Evolutionary conservation across 2,888 invertebrate genomes (phyloP).

Genomic region (Nymphalis urticae): DNA sequence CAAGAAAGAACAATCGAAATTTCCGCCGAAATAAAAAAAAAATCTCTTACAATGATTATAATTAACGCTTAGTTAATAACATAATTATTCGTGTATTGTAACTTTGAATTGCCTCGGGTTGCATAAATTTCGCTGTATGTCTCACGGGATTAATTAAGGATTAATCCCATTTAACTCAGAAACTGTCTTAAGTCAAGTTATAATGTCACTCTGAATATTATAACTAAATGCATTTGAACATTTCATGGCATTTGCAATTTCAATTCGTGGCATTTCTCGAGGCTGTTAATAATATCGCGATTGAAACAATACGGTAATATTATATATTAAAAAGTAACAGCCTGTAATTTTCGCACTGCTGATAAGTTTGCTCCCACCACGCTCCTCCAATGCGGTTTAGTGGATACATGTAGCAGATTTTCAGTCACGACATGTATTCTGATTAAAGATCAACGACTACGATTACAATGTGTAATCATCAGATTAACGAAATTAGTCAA

Average conservation of each 20-base stretch:
- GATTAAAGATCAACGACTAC: no score
- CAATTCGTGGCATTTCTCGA: not conserved
- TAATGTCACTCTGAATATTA: constrained; percentile 16
- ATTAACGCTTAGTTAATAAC: not conserved
- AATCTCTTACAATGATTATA: not conserved
- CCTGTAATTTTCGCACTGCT: no score
- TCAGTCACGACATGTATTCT: no score
- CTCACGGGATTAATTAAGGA: constrained; percentile 18
- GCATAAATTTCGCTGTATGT: constrained; percentile 20
- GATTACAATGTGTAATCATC: no score
- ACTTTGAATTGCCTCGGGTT: constrained; percentile 11
- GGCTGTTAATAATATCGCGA: not conserved
- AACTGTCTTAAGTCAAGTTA: constrained; percentile 18
- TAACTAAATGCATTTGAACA: constrained; percentile 3
- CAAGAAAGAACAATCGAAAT: no score
- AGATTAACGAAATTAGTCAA: no score
- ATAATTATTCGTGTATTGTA: not conserved
- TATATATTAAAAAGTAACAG: no score
- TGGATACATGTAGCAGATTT: no score
- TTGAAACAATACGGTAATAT: not conserved
- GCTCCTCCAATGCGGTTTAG: no score
- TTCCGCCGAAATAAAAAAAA: not conserved
- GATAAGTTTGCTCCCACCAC: no score
- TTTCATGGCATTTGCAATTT: not conserved
- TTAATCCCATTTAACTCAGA: constrained; percentile 21